These are phyloP conservation scores for Agonopterix subpropinquella DNA, from an alignment of 2,888 invertebrate genomes.

Conservation along the genomic window DNA sequence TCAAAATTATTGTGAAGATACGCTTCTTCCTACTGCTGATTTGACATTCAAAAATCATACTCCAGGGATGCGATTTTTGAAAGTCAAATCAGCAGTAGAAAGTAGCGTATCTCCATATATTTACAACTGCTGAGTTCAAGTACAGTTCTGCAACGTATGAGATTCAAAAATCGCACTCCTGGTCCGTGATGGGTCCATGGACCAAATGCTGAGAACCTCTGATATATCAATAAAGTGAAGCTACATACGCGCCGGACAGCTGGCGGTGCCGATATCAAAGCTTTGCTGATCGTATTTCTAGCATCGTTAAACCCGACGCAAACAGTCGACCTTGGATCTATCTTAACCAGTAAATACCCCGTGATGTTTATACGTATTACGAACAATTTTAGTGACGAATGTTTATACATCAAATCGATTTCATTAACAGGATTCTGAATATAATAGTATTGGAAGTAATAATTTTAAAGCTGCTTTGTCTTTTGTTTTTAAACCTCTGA, in stretches of 20 bases:
- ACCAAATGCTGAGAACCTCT: no score
- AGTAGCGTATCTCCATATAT: no score
- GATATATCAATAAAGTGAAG: no score
- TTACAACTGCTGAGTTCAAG: no score
- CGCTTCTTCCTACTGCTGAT: no score
- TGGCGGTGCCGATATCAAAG: conserved; percentile 17
- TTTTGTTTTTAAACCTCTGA: neutral
- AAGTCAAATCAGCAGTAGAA: no score
- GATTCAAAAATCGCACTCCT: no score
- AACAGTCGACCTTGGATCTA: conserved; percentile 24
- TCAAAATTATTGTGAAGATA: no score
- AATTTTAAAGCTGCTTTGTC: neutral
- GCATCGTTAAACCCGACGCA: conserved; percentile 23
- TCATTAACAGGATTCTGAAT: neutral
- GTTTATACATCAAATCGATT: neutral
- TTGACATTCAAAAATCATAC: no score
- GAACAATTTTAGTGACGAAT: neutral
- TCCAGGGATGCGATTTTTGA: no score
- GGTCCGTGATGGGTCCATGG: no score
- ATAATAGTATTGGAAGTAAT: neutral
- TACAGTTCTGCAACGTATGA: no score
- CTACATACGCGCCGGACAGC: conserved; percentile 14
- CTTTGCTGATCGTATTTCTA: conserved; percentile 24
- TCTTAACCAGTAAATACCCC: neutral
- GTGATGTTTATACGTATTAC: conserved; percentile 4